These are phyloP conservation scores for Lasiommata megera DNA, from an alignment of 2,888 invertebrate species.

Conservation along the genomic window DNA sequence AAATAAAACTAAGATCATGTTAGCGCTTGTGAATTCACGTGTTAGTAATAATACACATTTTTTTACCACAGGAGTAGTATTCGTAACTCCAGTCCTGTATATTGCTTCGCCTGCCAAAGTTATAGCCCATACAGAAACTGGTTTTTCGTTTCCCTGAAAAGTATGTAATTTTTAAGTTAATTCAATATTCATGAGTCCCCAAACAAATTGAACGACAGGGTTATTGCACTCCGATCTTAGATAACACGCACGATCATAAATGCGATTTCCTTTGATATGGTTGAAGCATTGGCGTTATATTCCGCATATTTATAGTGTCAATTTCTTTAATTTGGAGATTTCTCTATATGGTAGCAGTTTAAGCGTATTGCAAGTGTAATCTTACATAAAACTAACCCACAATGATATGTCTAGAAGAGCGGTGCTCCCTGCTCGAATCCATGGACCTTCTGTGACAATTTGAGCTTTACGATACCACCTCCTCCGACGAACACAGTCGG, in stretches of 20 bases:
- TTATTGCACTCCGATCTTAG: too few relatives aligned
- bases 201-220: too few relatives aligned
- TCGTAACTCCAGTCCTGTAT: conserved; percentile 88
- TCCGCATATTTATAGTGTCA: too few relatives aligned
- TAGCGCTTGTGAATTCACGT: neutral
- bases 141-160: conserved; percentile 54
- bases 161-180: too few relatives aligned
- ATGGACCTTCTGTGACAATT: conserved; percentile 91
- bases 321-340: too few relatives aligned
- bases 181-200: too few relatives aligned
- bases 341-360: too few relatives aligned
- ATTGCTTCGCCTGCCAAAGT: conserved; percentile 93
- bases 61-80: conserved; percentile 85
- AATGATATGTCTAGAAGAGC: conserved; percentile 90
- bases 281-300: too few relatives aligned
- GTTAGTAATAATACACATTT: neutral
- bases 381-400: conserved; percentile 72
- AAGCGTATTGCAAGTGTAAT: too few relatives aligned
- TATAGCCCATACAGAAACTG: conserved; percentile 90
- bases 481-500: conserved; percentile 92
- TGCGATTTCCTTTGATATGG: too few relatives aligned
- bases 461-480: conserved; percentile 93
- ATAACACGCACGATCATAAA: too few relatives aligned
- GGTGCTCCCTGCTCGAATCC: conserved; percentile 93
- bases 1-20: too few relatives aligned